Percentiles rank a stretch among this genome's conserved stretches.
phyloP scores from a whole-genome alignment of 2,113 vertebrate species.

The Macroglossus sobrinus region DNA sequence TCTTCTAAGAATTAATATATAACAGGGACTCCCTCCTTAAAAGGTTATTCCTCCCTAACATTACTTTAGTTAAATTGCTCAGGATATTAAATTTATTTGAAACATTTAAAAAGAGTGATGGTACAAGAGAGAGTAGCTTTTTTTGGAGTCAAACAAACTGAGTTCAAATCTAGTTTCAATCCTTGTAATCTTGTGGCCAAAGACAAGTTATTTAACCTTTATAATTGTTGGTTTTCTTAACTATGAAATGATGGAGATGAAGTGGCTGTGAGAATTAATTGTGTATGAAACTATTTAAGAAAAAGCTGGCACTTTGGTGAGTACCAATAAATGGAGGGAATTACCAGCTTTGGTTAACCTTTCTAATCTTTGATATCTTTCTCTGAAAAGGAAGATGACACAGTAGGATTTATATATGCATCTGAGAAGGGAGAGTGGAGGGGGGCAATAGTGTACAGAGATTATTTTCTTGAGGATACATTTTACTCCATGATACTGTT shows the following conservation, averaged over 20 bases:
- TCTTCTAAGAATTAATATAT: not conserved
- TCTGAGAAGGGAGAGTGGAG: not conserved
- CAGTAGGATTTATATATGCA: not conserved
- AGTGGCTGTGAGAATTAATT: not conserved
- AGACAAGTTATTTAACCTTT: not conserved
- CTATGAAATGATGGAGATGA: not conserved
- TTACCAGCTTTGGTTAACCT: not conserved
- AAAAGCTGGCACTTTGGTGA: not conserved
- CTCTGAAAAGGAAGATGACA: not conserved
- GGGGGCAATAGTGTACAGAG: fast-evolving
- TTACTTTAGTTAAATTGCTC: not conserved
- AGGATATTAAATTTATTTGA: not conserved
- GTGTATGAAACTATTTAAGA: not conserved
- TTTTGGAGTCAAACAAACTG: not conserved
- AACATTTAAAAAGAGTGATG: not conserved
- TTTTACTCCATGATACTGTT: not conserved
- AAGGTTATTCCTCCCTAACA: not conserved
- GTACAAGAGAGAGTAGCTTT: not conserved
- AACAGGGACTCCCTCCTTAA: not conserved
- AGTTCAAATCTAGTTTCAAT: not conserved
- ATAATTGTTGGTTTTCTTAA: not conserved
- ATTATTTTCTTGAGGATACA: not conserved
- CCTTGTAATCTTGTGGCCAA: not conserved
- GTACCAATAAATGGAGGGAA: not conserved
- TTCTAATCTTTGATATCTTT: not conserved